Evolutionary conservation across 2,888 invertebrate species (phyloP).

Genomic region (Cephalotes varians): DNA sequence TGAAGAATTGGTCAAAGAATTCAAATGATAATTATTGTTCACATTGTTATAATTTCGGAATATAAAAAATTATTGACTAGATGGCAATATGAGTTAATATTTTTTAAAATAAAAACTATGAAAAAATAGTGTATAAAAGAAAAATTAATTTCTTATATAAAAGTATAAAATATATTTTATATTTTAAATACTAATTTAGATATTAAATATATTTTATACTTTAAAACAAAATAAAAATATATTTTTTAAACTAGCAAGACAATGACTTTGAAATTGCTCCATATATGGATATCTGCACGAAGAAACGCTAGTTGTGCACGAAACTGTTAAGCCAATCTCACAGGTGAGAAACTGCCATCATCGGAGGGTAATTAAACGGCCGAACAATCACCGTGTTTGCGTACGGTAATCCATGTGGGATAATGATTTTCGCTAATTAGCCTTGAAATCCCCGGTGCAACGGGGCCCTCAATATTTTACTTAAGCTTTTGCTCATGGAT

Average conservation of each 20-base stretch:
- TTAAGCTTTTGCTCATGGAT: slow-evolving; percentile 48
- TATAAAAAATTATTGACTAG: background rate
- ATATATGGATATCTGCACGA: background rate
- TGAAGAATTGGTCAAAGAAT: background rate
- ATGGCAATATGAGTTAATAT: background rate
- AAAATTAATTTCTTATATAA: background rate
- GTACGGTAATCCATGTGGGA: slow-evolving; percentile 64
- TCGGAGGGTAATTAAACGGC: slow-evolving; percentile 61
- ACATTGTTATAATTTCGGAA: background rate
- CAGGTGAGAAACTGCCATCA: slow-evolving; percentile 43
- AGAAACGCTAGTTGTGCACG: slow-evolving; percentile 1
- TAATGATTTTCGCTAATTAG: slow-evolving; percentile 73
- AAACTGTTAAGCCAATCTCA: slow-evolving; percentile 29
- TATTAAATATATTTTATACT: too few species aligned
- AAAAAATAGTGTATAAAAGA: background rate
- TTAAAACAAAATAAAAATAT: background rate
- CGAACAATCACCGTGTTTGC: slow-evolving; percentile 69
- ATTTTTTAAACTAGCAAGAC: background rate
- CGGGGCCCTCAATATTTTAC: slow-evolving; percentile 45
- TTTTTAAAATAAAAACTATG: background rate
- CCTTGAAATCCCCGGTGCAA: slow-evolving; percentile 61
- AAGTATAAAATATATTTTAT: too few species aligned
- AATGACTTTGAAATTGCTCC: background rate
- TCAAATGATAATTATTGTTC: background rate
- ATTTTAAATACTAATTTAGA: too few species aligned